A percentile compares a stretch with the other conserved stretches of the same genome.
Conservation (phyloP, 2,888 invertebrate species). For the Synergus itoensis region DNA sequence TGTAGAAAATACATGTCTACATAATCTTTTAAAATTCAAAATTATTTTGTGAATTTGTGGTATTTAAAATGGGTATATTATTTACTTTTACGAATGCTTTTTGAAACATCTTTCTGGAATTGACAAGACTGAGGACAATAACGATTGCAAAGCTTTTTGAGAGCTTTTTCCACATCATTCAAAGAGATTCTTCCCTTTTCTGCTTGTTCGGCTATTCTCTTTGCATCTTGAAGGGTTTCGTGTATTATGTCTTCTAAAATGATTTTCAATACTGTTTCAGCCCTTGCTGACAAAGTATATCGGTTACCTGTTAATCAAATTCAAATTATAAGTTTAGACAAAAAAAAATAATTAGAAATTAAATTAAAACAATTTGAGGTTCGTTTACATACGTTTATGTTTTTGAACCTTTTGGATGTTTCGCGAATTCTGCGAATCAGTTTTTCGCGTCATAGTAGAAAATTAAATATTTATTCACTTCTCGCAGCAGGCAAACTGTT, state of each 20-base stretch:
- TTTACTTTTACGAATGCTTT: not conserved
- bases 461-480: not conserved
- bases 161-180: constrained; percentile 70
- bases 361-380: not conserved
- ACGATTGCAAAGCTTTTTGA: constrained; percentile 69
- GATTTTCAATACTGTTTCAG: constrained; percentile 68
- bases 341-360: constrained; percentile 12
- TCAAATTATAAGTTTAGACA: constrained; percentile 49
- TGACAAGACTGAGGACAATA: constrained; percentile 40
- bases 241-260: constrained; percentile 73
- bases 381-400: constrained; percentile 51
- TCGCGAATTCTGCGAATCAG: not conserved
- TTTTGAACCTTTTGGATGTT: constrained; percentile 42
- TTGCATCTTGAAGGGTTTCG: constrained; percentile 72
- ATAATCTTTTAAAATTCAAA: not conserved
- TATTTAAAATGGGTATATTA: not conserved
- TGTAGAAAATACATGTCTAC: not conserved
- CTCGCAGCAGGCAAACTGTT: not conserved
- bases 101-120: not conserved
- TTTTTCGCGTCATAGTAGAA: not conserved
- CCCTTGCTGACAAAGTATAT: constrained; percentile 67
- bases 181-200: constrained; percentile 69
- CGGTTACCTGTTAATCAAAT: constrained; percentile 60
- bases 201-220: constrained; percentile 67
- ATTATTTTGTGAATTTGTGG: not conserved